A percentile compares a stretch with the other conserved stretches of the same genome.
phyloP scores from a whole-genome alignment of 2,113 vertebrate species.

The Macaca fascicularis region DNA sequence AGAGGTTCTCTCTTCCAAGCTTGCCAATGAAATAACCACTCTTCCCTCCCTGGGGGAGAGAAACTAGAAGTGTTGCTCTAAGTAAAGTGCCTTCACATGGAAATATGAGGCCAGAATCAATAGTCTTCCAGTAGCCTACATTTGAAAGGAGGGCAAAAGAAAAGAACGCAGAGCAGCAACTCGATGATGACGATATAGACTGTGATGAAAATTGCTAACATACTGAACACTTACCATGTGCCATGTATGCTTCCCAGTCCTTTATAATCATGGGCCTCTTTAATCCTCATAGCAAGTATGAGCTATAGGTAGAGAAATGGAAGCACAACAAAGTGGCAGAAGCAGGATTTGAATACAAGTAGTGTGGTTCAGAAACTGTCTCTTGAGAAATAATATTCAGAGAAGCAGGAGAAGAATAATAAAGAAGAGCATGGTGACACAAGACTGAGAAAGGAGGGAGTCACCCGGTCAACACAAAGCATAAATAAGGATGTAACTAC shows the following conservation, averaged over 20 bases:
- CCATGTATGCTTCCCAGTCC: background rate
- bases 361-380: background rate
- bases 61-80: background rate
- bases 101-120: background rate
- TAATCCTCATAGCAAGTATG: background rate
- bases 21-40: background rate
- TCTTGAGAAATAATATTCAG: background rate
- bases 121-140: background rate
- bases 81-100: background rate
- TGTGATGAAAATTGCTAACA: background rate
- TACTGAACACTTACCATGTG: background rate
- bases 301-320: background rate
- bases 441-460: background rate
- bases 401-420: background rate
- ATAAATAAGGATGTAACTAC: background rate
- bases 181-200: background rate
- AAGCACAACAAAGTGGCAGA: background rate
- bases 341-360: background rate
- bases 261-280: background rate
- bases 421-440: background rate
- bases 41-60: background rate
- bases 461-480: background rate
- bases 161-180: background rate
- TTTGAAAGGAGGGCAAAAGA: background rate
- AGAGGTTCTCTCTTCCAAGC: background rate